phyloP scores from a whole-genome alignment of 1,140 invertebrate species.

The Coboldia fuscipes region DNA sequence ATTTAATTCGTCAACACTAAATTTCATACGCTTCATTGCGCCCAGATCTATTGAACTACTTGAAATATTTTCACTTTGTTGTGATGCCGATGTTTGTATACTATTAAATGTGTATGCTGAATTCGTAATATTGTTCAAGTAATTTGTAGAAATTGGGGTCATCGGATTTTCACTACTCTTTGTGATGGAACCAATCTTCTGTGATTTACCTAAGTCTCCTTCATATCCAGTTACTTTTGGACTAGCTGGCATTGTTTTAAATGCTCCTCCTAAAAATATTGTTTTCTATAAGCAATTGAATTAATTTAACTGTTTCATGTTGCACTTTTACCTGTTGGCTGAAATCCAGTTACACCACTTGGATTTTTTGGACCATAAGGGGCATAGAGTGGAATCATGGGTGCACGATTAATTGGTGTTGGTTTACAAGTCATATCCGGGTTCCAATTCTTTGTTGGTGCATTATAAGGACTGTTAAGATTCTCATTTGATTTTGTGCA shows the following conservation, averaged over 20 bases:
- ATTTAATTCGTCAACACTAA: too few species aligned
- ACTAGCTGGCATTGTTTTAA: slow-evolving; percentile 56
- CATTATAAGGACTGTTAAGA: neutral
- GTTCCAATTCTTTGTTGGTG: neutral
- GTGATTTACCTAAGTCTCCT: too few species aligned
- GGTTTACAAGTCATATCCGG: slow-evolving; percentile 57
- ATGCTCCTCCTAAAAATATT: slow-evolving; percentile 37
- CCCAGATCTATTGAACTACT: too few species aligned
- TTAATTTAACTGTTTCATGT: neutral
- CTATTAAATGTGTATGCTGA: too few species aligned
- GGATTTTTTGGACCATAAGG: slow-evolving; percentile 54
- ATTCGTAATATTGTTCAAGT: too few species aligned
- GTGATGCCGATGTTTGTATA: too few species aligned
- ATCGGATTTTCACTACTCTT: too few species aligned
- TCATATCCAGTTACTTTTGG: slow-evolving; percentile 20
- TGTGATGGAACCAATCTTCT: too few species aligned
- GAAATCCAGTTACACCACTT: slow-evolving; percentile 56
- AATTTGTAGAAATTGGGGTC: too few species aligned
- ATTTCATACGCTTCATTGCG: too few species aligned
- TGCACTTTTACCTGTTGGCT: slow-evolving; percentile 37
- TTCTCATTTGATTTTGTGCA: neutral
- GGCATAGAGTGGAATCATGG: slow-evolving; percentile 31
- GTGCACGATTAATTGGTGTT: slow-evolving; percentile 73
- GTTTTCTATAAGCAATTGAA: neutral
- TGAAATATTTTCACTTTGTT: too few species aligned